Base-by-base conservation (phyloP, 2,797 vertebrate species). In the Salarias fasciatus region DNA sequence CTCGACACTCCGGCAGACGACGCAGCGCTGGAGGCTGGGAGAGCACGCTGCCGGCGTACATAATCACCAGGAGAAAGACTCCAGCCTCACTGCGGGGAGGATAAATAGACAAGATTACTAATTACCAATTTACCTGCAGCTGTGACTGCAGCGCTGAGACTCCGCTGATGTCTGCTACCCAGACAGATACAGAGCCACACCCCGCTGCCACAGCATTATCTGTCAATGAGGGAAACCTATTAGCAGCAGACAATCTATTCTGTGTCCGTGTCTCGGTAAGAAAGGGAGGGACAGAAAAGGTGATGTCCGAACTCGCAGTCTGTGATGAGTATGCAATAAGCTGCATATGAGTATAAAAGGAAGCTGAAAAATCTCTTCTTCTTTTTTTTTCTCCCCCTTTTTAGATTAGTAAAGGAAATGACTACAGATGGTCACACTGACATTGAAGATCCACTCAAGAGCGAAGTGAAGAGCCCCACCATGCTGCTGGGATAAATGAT, bases 51-150 rank as follows among this genome's bases (percentile, higher is more conserved):
- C 55, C 63, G 65, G 50, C 6, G 45, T 56, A 50, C 36, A 78
- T 71, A 77, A 81, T 84, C 74, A 75, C 66, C 58, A 71, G 65
- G 43, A 82, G 55, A 80, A 57, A 73, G 63, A 79, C 62, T 80
- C 52, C 49, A 74, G 69, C 53, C 61, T 77, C 77, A 51, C 76
- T 73, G 62, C 75, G 79, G 69, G 75, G 64, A 54, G 79, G 79
- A 80, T 78, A 85, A 84, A 85, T 82, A 86, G 76, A 83, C 72
- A 74, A 68, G 79, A 85, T 85, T 82, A 73, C 80, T 83, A 86
- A 89, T 89, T 85, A 85, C 75, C 85, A 89, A 85, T 89, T 87
- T 86, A 86, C 77, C 84, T 84, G 77, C 82, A 77, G 79, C 83
- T 81, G 83, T 72, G 75, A 72, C 69, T 70, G 66, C 53, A 79